Evolutionary conservation across 2,888 invertebrate species (phyloP).

Genomic region (Megalurothrips usitatus): DNA sequence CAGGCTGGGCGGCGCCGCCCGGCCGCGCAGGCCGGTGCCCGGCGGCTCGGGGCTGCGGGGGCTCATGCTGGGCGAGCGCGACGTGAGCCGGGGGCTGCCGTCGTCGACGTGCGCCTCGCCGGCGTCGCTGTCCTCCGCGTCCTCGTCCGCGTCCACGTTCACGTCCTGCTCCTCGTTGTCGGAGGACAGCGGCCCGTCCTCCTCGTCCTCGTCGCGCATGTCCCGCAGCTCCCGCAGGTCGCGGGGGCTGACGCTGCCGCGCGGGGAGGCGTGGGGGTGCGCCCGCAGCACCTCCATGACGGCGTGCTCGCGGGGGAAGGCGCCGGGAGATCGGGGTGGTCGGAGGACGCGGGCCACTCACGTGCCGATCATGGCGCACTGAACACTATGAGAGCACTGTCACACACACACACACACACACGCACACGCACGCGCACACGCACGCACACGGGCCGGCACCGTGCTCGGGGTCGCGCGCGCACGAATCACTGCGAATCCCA

Average conservation of each 20-base stretch:
- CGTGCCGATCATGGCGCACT: not conserved
- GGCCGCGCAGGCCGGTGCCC: slow-evolving; percentile 28
- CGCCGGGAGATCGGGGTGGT: too few species aligned
- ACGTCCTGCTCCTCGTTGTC: slow-evolving; percentile 65
- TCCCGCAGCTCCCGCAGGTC: slow-evolving; percentile 11
- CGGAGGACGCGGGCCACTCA: not conserved
- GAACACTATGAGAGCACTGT: not conserved
- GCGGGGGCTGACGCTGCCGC: slow-evolving; percentile 15
- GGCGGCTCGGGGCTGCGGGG: slow-evolving; percentile 31
- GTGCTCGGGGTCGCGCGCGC: not conserved
- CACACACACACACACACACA: not conserved
- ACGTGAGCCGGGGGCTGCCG: slow-evolving; percentile 14
- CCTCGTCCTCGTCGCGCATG: slow-evolving; percentile 27
- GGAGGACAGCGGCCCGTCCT: slow-evolving; percentile 40
- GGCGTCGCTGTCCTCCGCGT: slow-evolving; percentile 46
- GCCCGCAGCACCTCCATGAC: slow-evolving; percentile 16
- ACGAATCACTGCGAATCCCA: not conserved
- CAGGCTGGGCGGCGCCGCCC: slow-evolving; percentile 52
- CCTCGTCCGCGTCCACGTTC: slow-evolving; percentile 61
- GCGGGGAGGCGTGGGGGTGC: too few species aligned
- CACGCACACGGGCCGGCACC: not conserved
- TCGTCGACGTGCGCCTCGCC: slow-evolving; percentile 33
- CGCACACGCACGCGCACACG: not conserved
- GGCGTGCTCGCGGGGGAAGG: not conserved
- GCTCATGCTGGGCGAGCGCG: slow-evolving; percentile 10